phyloP scores from a whole-genome alignment of 2,888 invertebrate species.

The Stegophylla sp. region DNA sequence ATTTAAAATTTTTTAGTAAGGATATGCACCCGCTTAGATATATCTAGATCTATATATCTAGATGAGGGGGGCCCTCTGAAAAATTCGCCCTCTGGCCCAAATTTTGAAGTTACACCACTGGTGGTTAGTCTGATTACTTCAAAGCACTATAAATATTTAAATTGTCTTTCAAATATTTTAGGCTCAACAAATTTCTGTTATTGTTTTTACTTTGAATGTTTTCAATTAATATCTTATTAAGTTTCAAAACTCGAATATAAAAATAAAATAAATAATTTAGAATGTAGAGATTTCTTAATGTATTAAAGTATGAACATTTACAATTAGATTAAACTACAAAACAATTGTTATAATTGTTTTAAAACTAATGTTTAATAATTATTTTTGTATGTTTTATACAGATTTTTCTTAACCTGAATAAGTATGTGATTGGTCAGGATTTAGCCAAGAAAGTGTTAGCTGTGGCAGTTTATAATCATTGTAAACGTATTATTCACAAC shows the following conservation, averaged over 20 bases:
- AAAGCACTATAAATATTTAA: no score
- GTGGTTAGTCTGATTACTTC: no score
- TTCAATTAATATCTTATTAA: no score
- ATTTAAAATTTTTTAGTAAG: no score
- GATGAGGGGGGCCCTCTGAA: no score
- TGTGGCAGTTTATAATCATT: constrained; percentile 98
- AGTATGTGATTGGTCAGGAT: constrained; percentile 96
- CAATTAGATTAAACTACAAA: not conserved
- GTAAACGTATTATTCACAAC: constrained; percentile 81
- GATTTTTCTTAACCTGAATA: constrained; percentile 95
- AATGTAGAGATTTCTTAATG: not conserved
- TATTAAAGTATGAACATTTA: not conserved
- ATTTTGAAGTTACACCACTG: no score
- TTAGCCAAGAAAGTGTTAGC: constrained; percentile 96
- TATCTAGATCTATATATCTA: no score
- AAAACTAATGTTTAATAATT: not conserved
- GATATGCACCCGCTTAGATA: no score
- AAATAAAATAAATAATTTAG: not conserved
- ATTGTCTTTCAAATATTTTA: no score
- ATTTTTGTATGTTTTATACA: constrained; percentile 65
- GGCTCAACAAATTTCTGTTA: no score
- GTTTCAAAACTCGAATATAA: not conserved
- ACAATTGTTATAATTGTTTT: not conserved
- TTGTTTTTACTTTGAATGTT: no score
- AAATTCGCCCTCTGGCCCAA: no score